phyloP scores from a whole-genome alignment of 2,797 vertebrate genomes.

The Tapera naevia region DNA sequence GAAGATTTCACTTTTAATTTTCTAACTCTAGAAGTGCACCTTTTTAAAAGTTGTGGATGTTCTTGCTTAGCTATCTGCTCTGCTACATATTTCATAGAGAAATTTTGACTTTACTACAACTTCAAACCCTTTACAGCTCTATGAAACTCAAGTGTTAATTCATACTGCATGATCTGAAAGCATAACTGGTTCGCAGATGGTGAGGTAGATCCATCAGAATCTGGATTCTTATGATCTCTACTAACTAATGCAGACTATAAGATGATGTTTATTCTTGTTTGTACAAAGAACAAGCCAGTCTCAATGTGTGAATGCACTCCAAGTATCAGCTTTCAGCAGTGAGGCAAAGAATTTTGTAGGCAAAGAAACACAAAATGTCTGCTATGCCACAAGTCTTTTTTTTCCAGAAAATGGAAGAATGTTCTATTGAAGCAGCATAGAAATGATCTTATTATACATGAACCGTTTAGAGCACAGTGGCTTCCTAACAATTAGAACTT shows the following conservation, averaged over 20 bases:
- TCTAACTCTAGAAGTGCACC: not conserved
- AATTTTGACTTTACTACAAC: not conserved
- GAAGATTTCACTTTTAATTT: slow-evolving; percentile 34
- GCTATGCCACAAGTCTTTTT: not conserved
- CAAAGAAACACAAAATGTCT: not conserved
- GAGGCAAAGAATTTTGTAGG: not conserved
- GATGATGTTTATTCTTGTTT: not conserved
- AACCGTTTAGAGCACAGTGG: slow-evolving; percentile 40
- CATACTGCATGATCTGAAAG: not conserved
- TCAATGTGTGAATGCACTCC: not conserved
- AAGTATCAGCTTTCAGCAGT: not conserved
- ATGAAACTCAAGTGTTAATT: not conserved
- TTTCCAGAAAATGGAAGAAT: slow-evolving; percentile 4
- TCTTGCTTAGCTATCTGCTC: not conserved
- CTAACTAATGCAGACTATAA: not conserved
- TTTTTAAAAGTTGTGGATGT: not conserved
- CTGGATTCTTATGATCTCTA: not conserved
- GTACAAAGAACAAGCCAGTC: not conserved
- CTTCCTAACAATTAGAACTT: slow-evolving; percentile 65
- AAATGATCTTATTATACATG: slow-evolving; percentile 55
- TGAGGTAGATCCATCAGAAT: not conserved
- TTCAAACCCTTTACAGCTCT: not conserved
- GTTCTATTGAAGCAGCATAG: slow-evolving; percentile 47
- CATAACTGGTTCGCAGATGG: not conserved
- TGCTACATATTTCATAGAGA: not conserved